Evolutionary conservation across 35 echinoderm and acorn worm species (phyloP), one percentile per base, ranked within the genome.

Genomic region (Nesometra sesokonis): DNA sequence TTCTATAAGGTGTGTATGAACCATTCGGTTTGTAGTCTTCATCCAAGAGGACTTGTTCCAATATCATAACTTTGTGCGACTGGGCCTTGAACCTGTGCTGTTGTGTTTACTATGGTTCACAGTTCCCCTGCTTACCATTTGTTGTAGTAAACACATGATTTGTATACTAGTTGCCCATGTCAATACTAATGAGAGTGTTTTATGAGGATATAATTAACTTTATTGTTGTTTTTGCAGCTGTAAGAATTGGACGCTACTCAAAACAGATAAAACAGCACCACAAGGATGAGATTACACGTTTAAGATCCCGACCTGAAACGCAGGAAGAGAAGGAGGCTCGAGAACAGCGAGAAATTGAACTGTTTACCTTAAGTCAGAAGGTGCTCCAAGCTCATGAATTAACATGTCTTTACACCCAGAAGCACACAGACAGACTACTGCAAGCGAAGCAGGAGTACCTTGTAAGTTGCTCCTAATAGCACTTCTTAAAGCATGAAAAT

Each of bases 211-310:
- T 43, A 15, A 43, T 43, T 7, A 43, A 43, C 15, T 7, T 43
- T 7, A 43, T 7, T 43, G 21, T 39, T 84, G 29, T 84, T 84
- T 40, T 83, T 46, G 33, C 36, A 99, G 96, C 96, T n/a, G 96
- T 99, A n/a, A 87, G 96, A 77, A 99, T 99, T 32, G 96, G 96
- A 11, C 87, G 96, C 0, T 99, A 99, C 88, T 99, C 96, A 33
- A 99, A 99, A 78, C 90, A 91, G 30, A 87, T 92, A 77, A 94
- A 92, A 35, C 96, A 99, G 85, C 91, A 80, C 46, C 89, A 93
- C 81, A 84, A 90, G 57, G 95, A 93, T 30, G 92, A 99, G 85
- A 99, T 94, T 11, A 85, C 83, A 31, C 86, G 93, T 40, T 46
- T 92, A 80, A 84, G 89, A 33, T 80, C 90, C 17, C 39, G 87